Percentiles rank a stretch among this genome's conserved stretches.
phyloP scores from a whole-genome alignment of 2,888 invertebrate genomes.

The Caenorhabditis sp. region DNA sequence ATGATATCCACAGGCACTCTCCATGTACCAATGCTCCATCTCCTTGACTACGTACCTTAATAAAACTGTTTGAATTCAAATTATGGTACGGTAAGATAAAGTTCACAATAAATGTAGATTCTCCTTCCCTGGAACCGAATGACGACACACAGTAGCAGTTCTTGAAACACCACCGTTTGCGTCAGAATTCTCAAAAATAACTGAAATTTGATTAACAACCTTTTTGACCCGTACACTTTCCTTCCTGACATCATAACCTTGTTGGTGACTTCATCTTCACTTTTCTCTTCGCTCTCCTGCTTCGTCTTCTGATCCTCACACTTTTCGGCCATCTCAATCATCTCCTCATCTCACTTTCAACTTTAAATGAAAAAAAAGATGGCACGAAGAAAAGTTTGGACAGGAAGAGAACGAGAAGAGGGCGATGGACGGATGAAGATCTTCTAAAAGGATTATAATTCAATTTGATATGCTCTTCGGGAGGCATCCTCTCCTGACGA shows the following conservation, averaged over 20 bases:
- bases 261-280: slow-evolving; percentile 20
- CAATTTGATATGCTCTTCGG: slow-evolving; percentile 64
- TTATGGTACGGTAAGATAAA: no score
- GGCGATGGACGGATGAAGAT: slow-evolving; percentile 56
- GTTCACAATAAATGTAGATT: no score
- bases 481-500: slow-evolving; percentile 62
- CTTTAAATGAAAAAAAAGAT: slow-evolving; percentile 50
- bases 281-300: neutral
- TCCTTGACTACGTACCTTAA: no score
- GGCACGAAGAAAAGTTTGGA: slow-evolving; percentile 44
- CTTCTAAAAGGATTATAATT: slow-evolving; percentile 68
- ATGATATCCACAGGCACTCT: no score
- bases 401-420: slow-evolving; percentile 25
- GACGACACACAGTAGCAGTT: no score
- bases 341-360: slow-evolving; percentile 37
- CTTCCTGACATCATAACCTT: slow-evolving; percentile 27
- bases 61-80: no score
- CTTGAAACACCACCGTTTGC: no score
- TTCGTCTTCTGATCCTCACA: slow-evolving; percentile 18
- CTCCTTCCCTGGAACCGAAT: no score
- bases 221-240: neutral
- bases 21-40: no score
- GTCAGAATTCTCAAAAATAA: slow-evolving; percentile 12
- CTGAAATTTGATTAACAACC: slow-evolving; percentile 23
- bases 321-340: slow-evolving; percentile 25